Conservation (phyloP, 2,113 vertebrate species). For the Neopipo cinnamomea region DNA sequence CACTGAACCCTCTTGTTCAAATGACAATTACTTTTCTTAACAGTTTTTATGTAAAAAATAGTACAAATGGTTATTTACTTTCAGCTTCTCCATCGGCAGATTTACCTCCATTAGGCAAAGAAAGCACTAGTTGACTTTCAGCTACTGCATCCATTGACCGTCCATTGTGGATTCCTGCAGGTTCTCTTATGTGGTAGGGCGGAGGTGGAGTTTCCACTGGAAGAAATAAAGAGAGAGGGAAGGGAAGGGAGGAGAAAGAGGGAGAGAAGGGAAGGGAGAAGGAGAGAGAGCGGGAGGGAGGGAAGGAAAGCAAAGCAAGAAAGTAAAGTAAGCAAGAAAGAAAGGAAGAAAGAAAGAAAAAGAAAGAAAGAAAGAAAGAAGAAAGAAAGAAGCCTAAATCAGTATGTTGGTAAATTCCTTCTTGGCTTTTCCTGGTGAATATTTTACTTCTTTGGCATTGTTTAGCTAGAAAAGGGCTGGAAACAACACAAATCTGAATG, state of each 20-base stretch:
- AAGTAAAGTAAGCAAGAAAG: too few relatives aligned
- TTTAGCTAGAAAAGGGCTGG: neutral
- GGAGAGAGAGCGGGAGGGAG: neutral
- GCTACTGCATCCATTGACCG: slow-evolving; percentile 76
- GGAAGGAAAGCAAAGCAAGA: too few relatives aligned
- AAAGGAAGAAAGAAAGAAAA: too few relatives aligned
- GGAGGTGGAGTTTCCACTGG: slow-evolving; percentile 85
- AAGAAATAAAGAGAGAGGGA: neutral
- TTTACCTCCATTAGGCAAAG: slow-evolving; percentile 82
- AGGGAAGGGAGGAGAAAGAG: neutral
- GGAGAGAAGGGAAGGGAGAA: neutral
- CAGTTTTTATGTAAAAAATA: slow-evolving; percentile 14
- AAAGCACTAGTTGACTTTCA: slow-evolving; percentile 80
- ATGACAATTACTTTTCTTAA: neutral
- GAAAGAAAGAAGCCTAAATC: neutral
- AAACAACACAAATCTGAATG: neutral
- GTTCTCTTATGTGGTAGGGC: slow-evolving; percentile 85
- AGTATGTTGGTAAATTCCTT: neutral
- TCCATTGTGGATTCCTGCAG: slow-evolving; percentile 77
- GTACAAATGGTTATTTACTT: slow-evolving; percentile 65
- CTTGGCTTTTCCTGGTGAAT: neutral
- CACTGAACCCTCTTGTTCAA: neutral
- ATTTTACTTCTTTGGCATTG: neutral
- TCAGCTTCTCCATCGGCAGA: slow-evolving; percentile 54
- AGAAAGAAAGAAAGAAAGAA: neutral